A percentile compares a stretch with the other conserved stretches of the same genome.
Evolutionary conservation across 2,113 vertebrate species (phyloP).

Genomic region (Chloebia gouldiae): DNA sequence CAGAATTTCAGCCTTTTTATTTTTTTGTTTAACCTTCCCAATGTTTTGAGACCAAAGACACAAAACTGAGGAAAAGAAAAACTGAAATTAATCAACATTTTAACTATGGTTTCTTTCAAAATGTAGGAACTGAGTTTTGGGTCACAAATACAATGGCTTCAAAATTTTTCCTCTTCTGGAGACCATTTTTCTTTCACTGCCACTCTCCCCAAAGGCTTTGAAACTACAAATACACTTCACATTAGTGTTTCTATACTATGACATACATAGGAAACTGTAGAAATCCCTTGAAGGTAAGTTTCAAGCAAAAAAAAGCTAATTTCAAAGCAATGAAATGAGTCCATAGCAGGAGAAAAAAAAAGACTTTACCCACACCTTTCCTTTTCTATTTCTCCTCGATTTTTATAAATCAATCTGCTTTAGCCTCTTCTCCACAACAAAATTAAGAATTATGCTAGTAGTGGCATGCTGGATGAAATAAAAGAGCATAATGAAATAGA

Average conservation of each 20-base stretch:
- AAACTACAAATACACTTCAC: neutral
- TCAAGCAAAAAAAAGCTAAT: neutral
- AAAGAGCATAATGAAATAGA: neutral
- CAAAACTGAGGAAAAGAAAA: neutral
- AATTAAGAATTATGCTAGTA: neutral
- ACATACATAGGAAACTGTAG: neutral
- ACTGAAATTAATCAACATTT: neutral
- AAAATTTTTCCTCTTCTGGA: neutral
- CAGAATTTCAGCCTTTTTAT: neutral
- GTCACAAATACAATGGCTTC: neutral
- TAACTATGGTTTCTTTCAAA: neutral
- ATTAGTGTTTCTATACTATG: neutral
- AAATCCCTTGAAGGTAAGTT: neutral
- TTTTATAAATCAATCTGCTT: neutral
- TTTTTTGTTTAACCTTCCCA: neutral
- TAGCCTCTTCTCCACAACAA: neutral
- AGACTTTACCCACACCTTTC: neutral
- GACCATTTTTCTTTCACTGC: neutral
- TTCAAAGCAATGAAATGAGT: neutral
- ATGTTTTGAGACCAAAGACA: neutral
- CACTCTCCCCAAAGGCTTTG: neutral
- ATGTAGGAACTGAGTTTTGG: neutral
- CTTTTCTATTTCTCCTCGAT: neutral
- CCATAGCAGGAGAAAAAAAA: rapidly evolving
- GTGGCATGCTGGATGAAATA: neutral